Conservation (phyloP, 1,140 invertebrate genomes). For the Drosophila parabipectinata region DNA sequence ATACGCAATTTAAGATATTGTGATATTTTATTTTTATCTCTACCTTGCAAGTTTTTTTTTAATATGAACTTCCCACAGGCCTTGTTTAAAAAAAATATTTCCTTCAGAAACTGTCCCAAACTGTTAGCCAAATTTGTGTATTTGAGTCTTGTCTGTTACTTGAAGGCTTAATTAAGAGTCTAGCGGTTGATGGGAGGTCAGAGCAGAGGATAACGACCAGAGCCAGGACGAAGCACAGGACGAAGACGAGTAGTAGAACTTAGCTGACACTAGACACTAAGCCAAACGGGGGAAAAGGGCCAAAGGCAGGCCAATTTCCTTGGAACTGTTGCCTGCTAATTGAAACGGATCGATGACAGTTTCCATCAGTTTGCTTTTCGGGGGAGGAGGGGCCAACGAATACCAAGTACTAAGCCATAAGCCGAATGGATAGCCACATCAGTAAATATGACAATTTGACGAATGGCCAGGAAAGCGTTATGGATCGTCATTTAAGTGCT, state of each 20-base stretch:
- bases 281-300: background rate
- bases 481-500: slow-evolving; percentile 3
- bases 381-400: background rate
- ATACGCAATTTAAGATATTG: slow-evolving; percentile 75
- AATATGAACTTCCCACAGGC: too few species aligned
- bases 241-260: background rate
- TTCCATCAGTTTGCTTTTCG: slow-evolving; percentile 1
- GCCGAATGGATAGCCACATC: slow-evolving; percentile 5
- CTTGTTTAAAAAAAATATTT: too few species aligned
- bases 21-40: slow-evolving; percentile 54
- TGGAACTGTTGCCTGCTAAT: slow-evolving; percentile 35
- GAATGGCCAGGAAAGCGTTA: slow-evolving; percentile 7
- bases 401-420: slow-evolving; percentile 3
- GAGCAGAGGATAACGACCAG: background rate
- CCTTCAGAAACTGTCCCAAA: background rate
- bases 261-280: slow-evolving; percentile 6
- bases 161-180: slow-evolving; percentile 39
- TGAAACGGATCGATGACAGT: slow-evolving; percentile 35
- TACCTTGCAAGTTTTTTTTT: background rate
- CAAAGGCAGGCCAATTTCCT: background rate
- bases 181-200: slow-evolving; percentile 12
- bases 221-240: background rate
- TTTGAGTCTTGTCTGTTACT: slow-evolving; percentile 1
- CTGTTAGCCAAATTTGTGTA: background rate
- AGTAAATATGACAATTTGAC: slow-evolving; percentile 23